Conservation (phyloP, 2,888 invertebrate genomes). For the Geotrupes spiniger region DNA sequence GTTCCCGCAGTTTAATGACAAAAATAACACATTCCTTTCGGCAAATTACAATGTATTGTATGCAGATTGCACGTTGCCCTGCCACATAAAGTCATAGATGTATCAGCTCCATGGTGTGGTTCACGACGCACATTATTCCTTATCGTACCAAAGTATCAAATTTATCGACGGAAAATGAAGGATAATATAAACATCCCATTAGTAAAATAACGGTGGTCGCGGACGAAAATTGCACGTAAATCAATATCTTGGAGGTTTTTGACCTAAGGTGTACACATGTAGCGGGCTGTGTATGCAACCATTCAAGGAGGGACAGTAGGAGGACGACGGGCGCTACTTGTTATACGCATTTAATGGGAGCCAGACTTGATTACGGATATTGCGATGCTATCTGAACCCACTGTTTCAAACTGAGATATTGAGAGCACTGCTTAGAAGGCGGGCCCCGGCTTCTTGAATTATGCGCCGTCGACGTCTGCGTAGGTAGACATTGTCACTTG, state of each 20-base stretch:
- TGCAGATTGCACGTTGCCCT: constrained; percentile 13
- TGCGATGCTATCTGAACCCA: constrained; percentile 20
- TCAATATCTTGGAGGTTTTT: constrained; percentile 19
- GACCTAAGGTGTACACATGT: constrained; percentile 12
- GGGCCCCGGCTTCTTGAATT: constrained; percentile 4
- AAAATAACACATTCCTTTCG: background rate
- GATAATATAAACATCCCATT: constrained; percentile 16
- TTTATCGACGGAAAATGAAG: constrained; percentile 9
- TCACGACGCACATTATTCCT: constrained; percentile 12
- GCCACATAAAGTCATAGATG: constrained; percentile 11
- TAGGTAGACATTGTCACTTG: constrained; percentile 2
- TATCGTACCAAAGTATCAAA: constrained; percentile 16
- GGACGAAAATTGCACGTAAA: constrained; percentile 14
- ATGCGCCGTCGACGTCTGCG: background rate
- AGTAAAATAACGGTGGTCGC: constrained; percentile 16
- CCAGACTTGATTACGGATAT: constrained; percentile 24
- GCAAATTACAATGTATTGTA: constrained; percentile 18
- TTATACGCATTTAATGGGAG: constrained; percentile 24
- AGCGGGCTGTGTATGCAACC: background rate
- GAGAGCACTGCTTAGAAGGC: constrained; percentile 3
- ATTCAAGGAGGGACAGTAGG: constrained; percentile 14
- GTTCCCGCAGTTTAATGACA: too few relatives aligned
- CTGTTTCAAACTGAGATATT: background rate
- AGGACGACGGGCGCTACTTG: constrained; percentile 18
- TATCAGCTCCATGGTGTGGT: constrained; percentile 10